Percentiles rank a stretch among this genome's conserved stretches.
Conservation (phyloP, 2,113 vertebrate species). For the Anseranas semipalmata region DNA sequence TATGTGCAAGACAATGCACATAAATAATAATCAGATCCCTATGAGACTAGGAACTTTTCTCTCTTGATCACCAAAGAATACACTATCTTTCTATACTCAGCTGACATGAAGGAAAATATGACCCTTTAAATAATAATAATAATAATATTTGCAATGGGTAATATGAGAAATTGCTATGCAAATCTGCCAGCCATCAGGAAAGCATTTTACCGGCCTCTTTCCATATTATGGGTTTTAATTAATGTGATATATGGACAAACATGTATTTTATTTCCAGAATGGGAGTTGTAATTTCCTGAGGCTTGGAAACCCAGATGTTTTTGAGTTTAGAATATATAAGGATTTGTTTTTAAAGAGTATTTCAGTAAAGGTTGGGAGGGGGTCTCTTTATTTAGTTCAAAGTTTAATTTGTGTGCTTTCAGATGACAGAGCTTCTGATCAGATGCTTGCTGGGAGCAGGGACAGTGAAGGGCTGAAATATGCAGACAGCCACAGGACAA, state of each 20-base stretch:
- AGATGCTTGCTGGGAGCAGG: constrained; percentile 8
- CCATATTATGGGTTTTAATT: constrained; percentile 22
- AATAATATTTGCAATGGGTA: background rate
- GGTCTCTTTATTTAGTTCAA: constrained; percentile 13
- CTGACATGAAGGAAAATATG: background rate
- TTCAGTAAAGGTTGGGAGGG: background rate
- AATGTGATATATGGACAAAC: constrained; percentile 44
- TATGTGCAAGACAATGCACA: background rate
- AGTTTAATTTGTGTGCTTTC: constrained; percentile 37
- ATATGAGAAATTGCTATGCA: background rate
- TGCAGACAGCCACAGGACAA: constrained; percentile 71
- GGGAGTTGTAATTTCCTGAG: constrained; percentile 73
- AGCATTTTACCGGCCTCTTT: background rate
- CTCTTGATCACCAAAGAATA: background rate
- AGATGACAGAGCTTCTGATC: constrained; percentile 35
- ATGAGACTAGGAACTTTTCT: background rate
- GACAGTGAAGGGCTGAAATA: constrained; percentile 38
- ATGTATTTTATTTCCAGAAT: constrained; percentile 51
- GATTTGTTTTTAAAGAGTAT: constrained; percentile 13
- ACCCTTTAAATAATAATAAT: background rate
- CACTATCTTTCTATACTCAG: background rate
- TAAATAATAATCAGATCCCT: background rate
- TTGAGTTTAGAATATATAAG: constrained; percentile 5
- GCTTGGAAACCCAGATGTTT: constrained; percentile 70
- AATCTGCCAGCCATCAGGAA: constrained; percentile 3